phyloP scores from a whole-genome alignment of 2,113 vertebrate species.

The Mormoops blainvillei region DNA sequence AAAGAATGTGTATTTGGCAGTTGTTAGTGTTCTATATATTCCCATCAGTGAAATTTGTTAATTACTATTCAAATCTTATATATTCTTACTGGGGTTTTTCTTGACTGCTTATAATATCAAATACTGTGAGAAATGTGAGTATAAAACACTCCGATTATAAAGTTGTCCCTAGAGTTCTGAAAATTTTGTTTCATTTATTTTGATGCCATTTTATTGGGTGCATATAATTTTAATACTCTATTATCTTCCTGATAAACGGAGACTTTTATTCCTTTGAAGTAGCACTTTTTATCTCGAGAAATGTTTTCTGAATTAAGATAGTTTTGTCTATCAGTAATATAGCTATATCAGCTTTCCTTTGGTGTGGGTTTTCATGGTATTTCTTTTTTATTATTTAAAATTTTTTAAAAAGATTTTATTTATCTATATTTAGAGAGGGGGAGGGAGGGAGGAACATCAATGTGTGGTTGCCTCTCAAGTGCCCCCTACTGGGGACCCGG shows the following conservation, averaged over 20 bases:
- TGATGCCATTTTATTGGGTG: neutral
- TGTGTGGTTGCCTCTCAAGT: too few relatives aligned
- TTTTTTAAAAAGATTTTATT: too few relatives aligned
- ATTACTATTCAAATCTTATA: slow-evolving; percentile 11
- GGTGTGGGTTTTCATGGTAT: neutral
- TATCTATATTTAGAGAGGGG: too few relatives aligned
- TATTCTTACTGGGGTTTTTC: neutral
- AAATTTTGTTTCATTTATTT: neutral
- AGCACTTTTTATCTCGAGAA: neutral
- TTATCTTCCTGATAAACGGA: neutral
- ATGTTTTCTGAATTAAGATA: neutral
- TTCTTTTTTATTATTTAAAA: too few relatives aligned
- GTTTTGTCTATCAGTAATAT: neutral
- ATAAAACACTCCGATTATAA: neutral
- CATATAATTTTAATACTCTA: neutral
- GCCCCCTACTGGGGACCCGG: too few relatives aligned
- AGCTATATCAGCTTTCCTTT: neutral
- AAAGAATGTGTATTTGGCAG: neutral
- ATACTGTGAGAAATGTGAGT: neutral
- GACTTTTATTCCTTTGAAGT: slow-evolving; percentile 13
- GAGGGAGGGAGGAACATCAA: too few relatives aligned
- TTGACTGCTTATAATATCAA: neutral
- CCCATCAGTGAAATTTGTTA: neutral
- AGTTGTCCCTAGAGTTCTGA: neutral
- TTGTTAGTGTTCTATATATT: neutral